These are phyloP conservation scores for Antennarius maculatus DNA, from an alignment of 2,797 vertebrate genomes.

Conservation along the genomic window DNA sequence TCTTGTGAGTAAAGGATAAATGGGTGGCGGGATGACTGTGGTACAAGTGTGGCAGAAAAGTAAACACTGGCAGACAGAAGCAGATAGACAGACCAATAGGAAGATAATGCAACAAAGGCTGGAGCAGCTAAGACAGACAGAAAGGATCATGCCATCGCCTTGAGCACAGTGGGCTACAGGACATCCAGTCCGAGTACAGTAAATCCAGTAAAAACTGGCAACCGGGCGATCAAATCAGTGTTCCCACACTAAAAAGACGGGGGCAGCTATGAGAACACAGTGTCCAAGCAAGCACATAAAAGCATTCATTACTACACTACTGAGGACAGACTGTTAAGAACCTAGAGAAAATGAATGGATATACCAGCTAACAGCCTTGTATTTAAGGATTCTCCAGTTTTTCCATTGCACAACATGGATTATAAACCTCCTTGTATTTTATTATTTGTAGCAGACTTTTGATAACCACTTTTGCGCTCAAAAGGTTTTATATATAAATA, in stretches of 20 bases:
- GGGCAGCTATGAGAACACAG: conserved; percentile 56
- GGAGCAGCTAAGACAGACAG: conserved; percentile 31
- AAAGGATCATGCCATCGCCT: conserved; percentile 47
- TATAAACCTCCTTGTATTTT: conserved; percentile 27
- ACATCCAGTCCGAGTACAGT: conserved; percentile 72
- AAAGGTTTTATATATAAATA: conserved; percentile 1
- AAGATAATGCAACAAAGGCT: conserved; percentile 59
- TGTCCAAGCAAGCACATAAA: conserved; percentile 49
- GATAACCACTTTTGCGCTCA: conserved; percentile 11
- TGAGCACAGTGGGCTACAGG: conserved; percentile 52
- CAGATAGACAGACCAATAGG: conserved; percentile 33
- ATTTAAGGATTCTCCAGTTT: conserved; percentile 47
- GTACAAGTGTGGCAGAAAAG: conserved; percentile 22
- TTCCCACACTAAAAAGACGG: conserved; percentile 57
- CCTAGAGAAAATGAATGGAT: conserved; percentile 40
- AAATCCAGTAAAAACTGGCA: conserved; percentile 70
- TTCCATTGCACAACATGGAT: conserved; percentile 47
- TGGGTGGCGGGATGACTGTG: conserved; percentile 12
- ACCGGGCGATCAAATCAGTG: conserved; percentile 58
- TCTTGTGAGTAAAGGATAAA: conserved; percentile 21
- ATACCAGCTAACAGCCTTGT: conserved; percentile 23
- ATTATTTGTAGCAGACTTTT: not conserved
- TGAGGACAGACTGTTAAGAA: conserved; percentile 48
- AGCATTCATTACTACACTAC: conserved; percentile 38
- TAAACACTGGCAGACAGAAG: conserved; percentile 28